Evolutionary conservation across 2,888 invertebrate genomes (phyloP).

Genomic region (Orchesellides sinensis): DNA sequence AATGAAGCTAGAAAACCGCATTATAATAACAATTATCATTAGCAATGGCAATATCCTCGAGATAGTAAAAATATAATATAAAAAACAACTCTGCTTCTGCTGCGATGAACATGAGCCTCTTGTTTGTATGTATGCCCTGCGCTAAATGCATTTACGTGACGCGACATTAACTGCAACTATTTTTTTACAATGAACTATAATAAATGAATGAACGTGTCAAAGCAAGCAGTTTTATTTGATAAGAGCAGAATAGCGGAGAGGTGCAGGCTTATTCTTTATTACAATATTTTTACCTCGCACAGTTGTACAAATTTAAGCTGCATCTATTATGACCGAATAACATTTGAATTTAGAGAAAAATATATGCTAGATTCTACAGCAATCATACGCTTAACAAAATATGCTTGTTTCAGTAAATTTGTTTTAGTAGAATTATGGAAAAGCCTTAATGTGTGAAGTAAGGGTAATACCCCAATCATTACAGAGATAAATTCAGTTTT

Average conservation of each 20-base stretch:
- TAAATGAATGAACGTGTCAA: constrained; percentile 5
- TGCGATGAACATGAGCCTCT: too few species aligned
- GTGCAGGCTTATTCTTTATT: too few species aligned
- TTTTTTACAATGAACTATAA: background rate
- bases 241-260: too few species aligned
- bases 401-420: too few species aligned
- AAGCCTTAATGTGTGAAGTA: background rate
- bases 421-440: constrained; percentile 3
- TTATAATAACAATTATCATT: constrained; percentile 46
- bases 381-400: too few species aligned
- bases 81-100: too few species aligned
- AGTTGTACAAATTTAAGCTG: background rate
- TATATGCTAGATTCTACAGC: too few species aligned
- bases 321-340: too few species aligned
- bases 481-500: constrained; percentile 3
- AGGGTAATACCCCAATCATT: constrained; percentile 8
- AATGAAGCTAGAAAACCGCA: constrained; percentile 34
- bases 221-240: background rate
- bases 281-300: too few species aligned
- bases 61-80: too few species aligned
- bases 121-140: too few species aligned
- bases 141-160: too few species aligned
- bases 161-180: background rate
- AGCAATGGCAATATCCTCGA: constrained; percentile 10
- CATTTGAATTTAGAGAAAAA: constrained; percentile 10